These are phyloP conservation scores for Platynereis dumerilii DNA, from an alignment of 2,888 invertebrate genomes.

Conservation along the genomic window DNA sequence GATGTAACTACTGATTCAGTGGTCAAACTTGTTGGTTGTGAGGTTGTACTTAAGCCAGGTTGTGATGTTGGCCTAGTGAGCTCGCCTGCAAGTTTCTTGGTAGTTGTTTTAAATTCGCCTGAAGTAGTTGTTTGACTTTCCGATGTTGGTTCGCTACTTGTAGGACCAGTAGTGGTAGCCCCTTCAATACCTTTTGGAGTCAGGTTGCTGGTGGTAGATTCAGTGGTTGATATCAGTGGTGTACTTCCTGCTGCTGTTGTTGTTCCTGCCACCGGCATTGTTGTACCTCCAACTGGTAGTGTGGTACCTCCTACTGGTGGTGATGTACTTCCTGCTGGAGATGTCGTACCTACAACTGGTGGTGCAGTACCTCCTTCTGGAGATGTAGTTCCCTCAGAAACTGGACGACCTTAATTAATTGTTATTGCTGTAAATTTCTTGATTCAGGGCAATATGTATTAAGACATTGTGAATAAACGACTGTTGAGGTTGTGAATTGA, in stretches of 20 bases:
- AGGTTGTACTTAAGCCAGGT: neutral
- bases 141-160: neutral
- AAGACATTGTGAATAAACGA: neutral
- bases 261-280: neutral
- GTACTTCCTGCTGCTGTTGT: neutral
- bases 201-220: no score
- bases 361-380: no score
- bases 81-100: neutral
- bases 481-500: neutral
- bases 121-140: neutral
- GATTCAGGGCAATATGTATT: no score
- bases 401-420: no score
- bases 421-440: no score
- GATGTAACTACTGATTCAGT: neutral
- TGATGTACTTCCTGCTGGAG: no score
- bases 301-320: no score
- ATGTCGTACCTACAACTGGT: neutral
- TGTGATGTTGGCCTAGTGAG: neutral
- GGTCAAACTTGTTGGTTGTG: neutral
- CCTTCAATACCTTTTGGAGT: no score
- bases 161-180: neutral
- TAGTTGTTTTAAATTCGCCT: neutral
- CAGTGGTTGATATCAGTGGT: neutral
- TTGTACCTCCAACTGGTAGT: neutral
- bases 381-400: neutral